phyloP scores from a whole-genome alignment of 2,113 vertebrate genomes.

The Willisornis vidua region DNA sequence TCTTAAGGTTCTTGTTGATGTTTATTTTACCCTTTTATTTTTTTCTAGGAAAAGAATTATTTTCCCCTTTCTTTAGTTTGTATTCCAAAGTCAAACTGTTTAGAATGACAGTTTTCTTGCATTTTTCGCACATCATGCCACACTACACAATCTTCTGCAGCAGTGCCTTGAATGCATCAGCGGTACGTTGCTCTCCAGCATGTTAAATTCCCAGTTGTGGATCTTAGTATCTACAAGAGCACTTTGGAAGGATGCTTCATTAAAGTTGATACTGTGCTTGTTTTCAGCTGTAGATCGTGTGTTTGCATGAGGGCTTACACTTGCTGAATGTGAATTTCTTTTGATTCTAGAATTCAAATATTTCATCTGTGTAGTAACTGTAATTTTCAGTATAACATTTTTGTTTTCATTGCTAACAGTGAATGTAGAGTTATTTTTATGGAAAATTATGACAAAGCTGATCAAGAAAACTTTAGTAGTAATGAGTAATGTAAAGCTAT shows the following conservation, averaged over 20 bases:
- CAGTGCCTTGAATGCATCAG: not conserved
- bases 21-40: not conserved
- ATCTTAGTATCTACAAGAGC: not conserved
- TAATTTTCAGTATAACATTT: not conserved
- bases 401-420: not conserved
- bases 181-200: not conserved
- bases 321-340: constrained; percentile 20
- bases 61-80: not conserved
- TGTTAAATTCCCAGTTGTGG: not conserved
- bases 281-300: not conserved
- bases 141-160: not conserved
- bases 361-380: not conserved
- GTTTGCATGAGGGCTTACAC: not conserved
- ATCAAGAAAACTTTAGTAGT: not conserved
- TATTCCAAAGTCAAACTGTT: not conserved
- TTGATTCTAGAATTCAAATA: not conserved
- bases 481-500: not conserved
- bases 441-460: not conserved
- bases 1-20: not conserved
- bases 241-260: not conserved
- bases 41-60: not conserved
- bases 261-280: not conserved
- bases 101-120: not conserved
- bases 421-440: not conserved
- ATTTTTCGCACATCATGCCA: not conserved